A percentile compares a stretch with the other conserved stretches of the same genome.
Conservation (phyloP, 2,113 vertebrate species). For the Craseonycteris thonglongyai region DNA sequence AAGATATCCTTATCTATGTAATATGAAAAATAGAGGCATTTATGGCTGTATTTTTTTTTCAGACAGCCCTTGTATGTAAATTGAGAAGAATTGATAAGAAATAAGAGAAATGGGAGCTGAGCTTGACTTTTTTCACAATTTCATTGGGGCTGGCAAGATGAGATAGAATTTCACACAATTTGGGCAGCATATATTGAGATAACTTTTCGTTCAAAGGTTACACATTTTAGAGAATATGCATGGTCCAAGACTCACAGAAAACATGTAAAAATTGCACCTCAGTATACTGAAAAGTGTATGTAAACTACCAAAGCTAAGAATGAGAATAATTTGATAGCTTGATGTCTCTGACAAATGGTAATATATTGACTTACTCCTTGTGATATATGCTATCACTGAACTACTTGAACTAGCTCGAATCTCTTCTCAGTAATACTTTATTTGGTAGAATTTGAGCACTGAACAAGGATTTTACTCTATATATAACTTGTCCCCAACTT, state of each 20-base stretch:
- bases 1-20: neutral
- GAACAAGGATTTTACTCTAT: neutral
- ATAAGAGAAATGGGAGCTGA: constrained; percentile 5
- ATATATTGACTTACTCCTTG: neutral
- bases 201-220: neutral
- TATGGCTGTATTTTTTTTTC: too few relatives aligned
- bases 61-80: too few relatives aligned
- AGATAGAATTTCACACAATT: neutral
- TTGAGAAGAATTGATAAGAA: neutral
- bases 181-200: constrained; percentile 2
- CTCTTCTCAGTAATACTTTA: constrained; percentile 1
- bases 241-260: constrained; percentile 18
- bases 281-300: constrained; percentile 32
- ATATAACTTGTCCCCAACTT: neutral
- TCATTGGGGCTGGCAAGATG: neutral
- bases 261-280: constrained; percentile 17
- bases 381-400: constrained; percentile 23
- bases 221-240: neutral
- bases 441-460: neutral
- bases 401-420: neutral
- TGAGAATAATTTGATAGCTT: constrained; percentile 48
- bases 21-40: too few relatives aligned
- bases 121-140: neutral
- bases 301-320: constrained; percentile 20
- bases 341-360: constrained; percentile 36